phyloP scores from a whole-genome alignment of 2,797 vertebrate genomes.

The Sebastes reedi region DNA sequence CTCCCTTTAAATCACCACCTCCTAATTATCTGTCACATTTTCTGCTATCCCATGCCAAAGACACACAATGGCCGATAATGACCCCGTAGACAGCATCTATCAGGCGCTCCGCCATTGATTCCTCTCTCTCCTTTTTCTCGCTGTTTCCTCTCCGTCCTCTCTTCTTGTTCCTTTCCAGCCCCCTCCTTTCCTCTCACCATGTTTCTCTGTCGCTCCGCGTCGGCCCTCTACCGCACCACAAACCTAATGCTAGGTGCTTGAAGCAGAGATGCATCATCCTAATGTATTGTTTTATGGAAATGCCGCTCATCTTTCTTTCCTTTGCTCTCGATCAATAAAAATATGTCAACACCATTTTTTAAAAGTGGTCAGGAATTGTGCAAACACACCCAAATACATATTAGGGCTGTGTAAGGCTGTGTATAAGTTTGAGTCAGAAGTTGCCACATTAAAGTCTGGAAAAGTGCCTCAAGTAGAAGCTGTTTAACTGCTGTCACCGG shows the following conservation, averaged over 20 bases:
- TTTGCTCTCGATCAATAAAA: slow-evolving; percentile 44
- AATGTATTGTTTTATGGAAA: slow-evolving; percentile 56
- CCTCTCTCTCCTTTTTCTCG: slow-evolving; percentile 49
- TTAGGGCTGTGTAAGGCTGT: background rate
- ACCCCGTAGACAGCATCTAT: slow-evolving; percentile 84
- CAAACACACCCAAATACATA: slow-evolving; percentile 24
- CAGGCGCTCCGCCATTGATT: slow-evolving; percentile 81
- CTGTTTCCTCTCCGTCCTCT: slow-evolving; percentile 29
- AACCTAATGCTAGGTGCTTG: slow-evolving; percentile 10
- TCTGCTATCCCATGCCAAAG: slow-evolving; percentile 82
- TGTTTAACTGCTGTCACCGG: slow-evolving; percentile 71
- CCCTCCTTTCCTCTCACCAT: slow-evolving; percentile 37
- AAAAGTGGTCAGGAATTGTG: slow-evolving; percentile 11
- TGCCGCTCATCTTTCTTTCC: slow-evolving; percentile 26
- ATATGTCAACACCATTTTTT: slow-evolving; percentile 29
- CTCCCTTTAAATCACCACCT: slow-evolving; percentile 84
- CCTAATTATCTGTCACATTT: slow-evolving; percentile 88
- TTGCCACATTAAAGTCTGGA: slow-evolving; percentile 65
- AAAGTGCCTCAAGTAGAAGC: slow-evolving; percentile 69
- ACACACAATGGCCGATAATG: slow-evolving; percentile 86
- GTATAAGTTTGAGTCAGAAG: slow-evolving; percentile 49
- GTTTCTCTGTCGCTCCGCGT: slow-evolving; percentile 46
- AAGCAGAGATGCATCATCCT: slow-evolving; percentile 48
- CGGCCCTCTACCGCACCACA: slow-evolving; percentile 1
- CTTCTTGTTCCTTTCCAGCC: slow-evolving; percentile 38